phyloP scores from a whole-genome alignment of 2,888 invertebrate genomes.

The Caradrina kadenii region DNA sequence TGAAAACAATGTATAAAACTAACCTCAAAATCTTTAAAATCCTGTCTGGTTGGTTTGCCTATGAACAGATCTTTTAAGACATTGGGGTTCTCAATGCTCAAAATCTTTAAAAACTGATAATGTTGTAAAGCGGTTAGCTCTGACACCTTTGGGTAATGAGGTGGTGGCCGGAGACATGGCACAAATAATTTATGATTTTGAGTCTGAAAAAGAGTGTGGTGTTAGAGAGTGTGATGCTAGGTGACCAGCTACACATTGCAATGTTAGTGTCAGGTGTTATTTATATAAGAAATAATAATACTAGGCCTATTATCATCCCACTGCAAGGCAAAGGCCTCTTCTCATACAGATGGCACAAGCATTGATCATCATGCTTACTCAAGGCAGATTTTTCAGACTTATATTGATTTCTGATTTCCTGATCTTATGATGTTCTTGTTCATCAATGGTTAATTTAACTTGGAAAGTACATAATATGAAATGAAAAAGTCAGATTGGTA shows the following conservation, averaged over 20 bases:
- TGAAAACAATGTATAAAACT: background rate
- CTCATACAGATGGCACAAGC: too few relatives aligned
- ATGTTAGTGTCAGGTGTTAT: background rate
- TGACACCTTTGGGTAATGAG: constrained; percentile 77
- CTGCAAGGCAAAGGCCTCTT: too few relatives aligned
- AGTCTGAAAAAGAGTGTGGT: constrained; percentile 60
- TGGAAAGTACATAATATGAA: too few relatives aligned
- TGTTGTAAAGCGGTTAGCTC: constrained; percentile 74
- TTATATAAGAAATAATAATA: too few relatives aligned
- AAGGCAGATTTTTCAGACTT: too few relatives aligned
- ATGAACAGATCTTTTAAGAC: constrained; percentile 69
- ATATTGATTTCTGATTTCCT: too few relatives aligned
- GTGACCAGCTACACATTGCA: background rate
- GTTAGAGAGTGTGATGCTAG: background rate
- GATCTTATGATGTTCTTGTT: too few relatives aligned
- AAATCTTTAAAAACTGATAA: constrained; percentile 75
- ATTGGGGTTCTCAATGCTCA: constrained; percentile 71
- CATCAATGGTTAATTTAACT: too few relatives aligned
- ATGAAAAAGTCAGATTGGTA: too few relatives aligned
- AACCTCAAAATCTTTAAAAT: constrained; percentile 77
- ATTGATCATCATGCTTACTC: too few relatives aligned
- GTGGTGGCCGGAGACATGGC: constrained; percentile 70
- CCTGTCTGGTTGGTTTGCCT: constrained; percentile 71
- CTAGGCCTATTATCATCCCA: too few relatives aligned
- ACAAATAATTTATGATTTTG: constrained; percentile 64